These are phyloP conservation scores for Acanthaster planci DNA, from an alignment of 35 echinoderm and acorn worm species.

Conservation along the genomic window DNA sequence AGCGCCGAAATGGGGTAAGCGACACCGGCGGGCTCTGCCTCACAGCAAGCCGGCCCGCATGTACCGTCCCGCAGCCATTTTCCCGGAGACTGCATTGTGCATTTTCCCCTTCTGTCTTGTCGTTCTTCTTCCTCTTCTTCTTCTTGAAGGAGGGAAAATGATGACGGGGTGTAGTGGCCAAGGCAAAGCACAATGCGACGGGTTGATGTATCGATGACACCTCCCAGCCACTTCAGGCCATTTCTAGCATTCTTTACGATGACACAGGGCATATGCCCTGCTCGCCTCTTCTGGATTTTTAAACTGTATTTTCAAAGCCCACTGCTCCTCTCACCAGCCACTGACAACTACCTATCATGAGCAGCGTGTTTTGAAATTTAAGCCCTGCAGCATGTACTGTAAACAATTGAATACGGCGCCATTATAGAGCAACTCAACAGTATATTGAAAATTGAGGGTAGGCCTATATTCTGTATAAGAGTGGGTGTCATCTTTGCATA, in stretches of 20 bases:
- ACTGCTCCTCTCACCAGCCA: too few species aligned
- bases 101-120: background rate
- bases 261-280: conserved; percentile 21
- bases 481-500: too few species aligned
- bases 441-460: too few species aligned
- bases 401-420: too few species aligned
- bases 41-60: too few species aligned
- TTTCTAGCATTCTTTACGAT: background rate
- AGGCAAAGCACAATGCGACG: background rate
- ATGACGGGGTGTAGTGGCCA: background rate
- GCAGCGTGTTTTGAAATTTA: too few species aligned
- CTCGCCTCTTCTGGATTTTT: background rate
- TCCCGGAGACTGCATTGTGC: background rate
- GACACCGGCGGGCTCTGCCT: conserved; percentile 17
- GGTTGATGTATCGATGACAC: conserved; percentile 2
- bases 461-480: too few species aligned
- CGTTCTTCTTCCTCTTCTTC: background rate
- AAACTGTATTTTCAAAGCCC: too few species aligned
- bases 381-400: too few species aligned
- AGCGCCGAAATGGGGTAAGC: conserved; percentile 13
- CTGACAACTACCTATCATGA: background rate
- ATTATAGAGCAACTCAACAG: too few species aligned
- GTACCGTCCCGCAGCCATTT: too few species aligned
- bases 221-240: background rate
- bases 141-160: background rate